phyloP scores from a whole-genome alignment of 2,113 vertebrate species.

The Picathartes gymnocephalus region DNA sequence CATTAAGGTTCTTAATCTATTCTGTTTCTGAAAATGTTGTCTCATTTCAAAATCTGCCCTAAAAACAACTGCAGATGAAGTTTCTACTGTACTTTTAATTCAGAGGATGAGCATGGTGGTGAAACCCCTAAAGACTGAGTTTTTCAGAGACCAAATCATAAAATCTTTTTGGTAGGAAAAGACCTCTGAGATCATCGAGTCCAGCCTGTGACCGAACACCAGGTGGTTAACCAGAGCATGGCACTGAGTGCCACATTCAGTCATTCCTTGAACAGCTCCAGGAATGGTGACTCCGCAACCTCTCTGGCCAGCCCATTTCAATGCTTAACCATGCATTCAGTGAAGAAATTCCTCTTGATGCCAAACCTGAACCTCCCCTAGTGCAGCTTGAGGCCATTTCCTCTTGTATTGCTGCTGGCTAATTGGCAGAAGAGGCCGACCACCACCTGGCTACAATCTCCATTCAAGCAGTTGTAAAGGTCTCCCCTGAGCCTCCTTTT shows the following conservation, averaged over 20 bases:
- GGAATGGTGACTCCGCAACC: too few relatives aligned
- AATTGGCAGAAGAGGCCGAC: fast-evolving
- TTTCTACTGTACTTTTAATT: neutral
- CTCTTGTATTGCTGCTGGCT: neutral
- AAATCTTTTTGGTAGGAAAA: neutral
- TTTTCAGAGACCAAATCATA: neutral
- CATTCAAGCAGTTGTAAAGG: neutral
- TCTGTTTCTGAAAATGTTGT: neutral
- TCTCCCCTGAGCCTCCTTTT: neutral
- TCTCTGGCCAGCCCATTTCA: neutral
- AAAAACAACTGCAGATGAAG: neutral
- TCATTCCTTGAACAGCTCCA: neutral
- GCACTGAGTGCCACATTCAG: neutral
- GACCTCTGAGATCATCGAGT: neutral
- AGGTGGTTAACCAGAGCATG: neutral
- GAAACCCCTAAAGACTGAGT: fast-evolving
- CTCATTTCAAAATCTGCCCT: neutral
- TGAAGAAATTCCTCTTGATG: neutral
- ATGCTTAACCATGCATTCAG: neutral
- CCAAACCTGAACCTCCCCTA: neutral
- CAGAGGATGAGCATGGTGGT: neutral
- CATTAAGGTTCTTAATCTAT: neutral
- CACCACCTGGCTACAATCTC: too few relatives aligned
- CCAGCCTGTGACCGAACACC: neutral
- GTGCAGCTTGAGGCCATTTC: neutral